Evolutionary conservation across 2,113 vertebrate species (phyloP).

Genomic region (Stegostoma tigrinum): DNA sequence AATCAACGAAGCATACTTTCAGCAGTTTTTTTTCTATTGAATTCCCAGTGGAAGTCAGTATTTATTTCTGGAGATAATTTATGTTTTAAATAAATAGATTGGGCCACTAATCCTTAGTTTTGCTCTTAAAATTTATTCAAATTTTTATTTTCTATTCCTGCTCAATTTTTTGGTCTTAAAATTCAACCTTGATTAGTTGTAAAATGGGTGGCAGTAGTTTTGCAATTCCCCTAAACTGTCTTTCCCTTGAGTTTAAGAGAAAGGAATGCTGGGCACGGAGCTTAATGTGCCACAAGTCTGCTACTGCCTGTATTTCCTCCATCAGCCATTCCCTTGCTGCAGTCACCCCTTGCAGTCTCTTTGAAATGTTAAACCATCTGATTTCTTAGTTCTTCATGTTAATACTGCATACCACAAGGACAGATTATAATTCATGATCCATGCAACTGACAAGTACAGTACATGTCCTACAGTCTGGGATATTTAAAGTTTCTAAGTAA

Average conservation of each 20-base stretch:
- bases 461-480: not conserved
- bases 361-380: not conserved
- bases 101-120: not conserved
- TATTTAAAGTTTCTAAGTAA: not conserved
- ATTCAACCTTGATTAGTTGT: not conserved
- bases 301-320: not conserved
- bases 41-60: not conserved
- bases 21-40: not conserved
- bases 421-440: too few species aligned
- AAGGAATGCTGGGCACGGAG: not conserved
- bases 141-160: not conserved
- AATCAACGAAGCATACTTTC: not conserved
- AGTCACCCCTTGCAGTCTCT: not conserved
- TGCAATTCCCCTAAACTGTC: not conserved
- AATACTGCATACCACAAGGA: not conserved
- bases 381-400: not conserved
- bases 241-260: not conserved
- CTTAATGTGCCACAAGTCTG: not conserved
- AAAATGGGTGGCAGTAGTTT: not conserved
- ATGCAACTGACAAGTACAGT: not conserved
- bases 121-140: not conserved
- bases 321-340: not conserved
- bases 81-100: not conserved
- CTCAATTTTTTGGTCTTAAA: not conserved
- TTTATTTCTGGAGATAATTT: not conserved